phyloP scores from a whole-genome alignment of 2,113 vertebrate genomes.

The Brachypteracias leptosomus region DNA sequence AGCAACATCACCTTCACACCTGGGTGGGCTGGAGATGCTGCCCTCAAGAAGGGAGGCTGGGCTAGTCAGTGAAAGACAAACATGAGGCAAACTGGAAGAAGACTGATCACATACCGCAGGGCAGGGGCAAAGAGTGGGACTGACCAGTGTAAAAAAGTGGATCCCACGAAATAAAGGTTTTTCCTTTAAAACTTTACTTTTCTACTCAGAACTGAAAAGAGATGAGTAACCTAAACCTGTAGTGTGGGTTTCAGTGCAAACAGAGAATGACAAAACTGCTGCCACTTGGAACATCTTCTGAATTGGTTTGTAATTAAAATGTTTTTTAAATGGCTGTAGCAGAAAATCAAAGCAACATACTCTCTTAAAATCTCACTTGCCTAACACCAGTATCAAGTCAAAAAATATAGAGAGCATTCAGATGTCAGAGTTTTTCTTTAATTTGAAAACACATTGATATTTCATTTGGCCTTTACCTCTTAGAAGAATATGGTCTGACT shows the following conservation, averaged over 20 bases:
- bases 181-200: neutral
- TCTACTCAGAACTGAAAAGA: neutral
- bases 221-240: neutral
- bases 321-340: neutral
- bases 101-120: neutral
- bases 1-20: neutral
- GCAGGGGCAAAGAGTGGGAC: neutral
- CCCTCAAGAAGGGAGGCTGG: neutral
- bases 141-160: neutral
- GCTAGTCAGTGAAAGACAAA: neutral
- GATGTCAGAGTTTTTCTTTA: neutral
- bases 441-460: neutral
- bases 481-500: neutral
- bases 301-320: neutral
- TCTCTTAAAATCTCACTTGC: neutral
- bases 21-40: neutral
- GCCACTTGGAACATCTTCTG: neutral
- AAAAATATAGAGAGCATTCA: neutral
- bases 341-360: neutral
- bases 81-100: neutral
- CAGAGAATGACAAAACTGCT: neutral
- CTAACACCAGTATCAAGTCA: neutral
- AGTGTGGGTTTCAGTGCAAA: neutral
- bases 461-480: neutral
- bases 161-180: neutral